Evolutionary conservation across 2,113 vertebrate genomes (phyloP).

Genomic region (Dicentrarchus labrax): DNA sequence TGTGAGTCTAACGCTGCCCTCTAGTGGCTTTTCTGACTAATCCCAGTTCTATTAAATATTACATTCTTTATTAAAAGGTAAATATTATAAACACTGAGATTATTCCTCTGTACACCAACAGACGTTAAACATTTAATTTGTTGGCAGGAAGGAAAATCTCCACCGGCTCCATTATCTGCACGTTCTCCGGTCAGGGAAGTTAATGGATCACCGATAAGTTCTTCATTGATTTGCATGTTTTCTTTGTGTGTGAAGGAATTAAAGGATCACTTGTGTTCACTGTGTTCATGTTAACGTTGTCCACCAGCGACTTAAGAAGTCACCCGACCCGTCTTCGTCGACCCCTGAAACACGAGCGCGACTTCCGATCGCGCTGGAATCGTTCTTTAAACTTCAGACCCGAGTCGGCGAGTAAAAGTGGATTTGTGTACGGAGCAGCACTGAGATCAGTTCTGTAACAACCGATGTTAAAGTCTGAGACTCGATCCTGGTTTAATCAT

Average conservation of each 20-base stretch:
- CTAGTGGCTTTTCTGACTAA: too few species aligned
- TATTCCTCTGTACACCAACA: too few species aligned
- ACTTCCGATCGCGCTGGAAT: constrained; percentile 13
- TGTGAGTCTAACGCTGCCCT: too few species aligned
- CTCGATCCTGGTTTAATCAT: neutral
- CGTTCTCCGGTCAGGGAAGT: neutral
- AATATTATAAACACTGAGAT: too few species aligned
- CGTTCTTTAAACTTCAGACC: neutral
- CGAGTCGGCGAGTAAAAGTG: too few species aligned
- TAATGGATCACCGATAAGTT: neutral
- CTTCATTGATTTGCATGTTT: neutral
- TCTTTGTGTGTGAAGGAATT: neutral
- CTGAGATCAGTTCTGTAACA: too few species aligned
- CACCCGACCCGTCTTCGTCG: neutral
- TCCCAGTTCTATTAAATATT: too few species aligned
- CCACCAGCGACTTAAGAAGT: neutral
- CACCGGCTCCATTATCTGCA: neutral
- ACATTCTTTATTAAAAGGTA: too few species aligned
- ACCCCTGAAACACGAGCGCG: neutral
- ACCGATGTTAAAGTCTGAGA: neutral
- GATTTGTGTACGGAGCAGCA: too few species aligned
- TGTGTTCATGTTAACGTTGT: neutral
- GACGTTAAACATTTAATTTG: too few species aligned
- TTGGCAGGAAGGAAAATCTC: too few species aligned
- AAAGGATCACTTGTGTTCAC: neutral